These are phyloP conservation scores for Corythaeola cristata DNA, from an alignment of 2,113 vertebrate species.

Conservation along the genomic window DNA sequence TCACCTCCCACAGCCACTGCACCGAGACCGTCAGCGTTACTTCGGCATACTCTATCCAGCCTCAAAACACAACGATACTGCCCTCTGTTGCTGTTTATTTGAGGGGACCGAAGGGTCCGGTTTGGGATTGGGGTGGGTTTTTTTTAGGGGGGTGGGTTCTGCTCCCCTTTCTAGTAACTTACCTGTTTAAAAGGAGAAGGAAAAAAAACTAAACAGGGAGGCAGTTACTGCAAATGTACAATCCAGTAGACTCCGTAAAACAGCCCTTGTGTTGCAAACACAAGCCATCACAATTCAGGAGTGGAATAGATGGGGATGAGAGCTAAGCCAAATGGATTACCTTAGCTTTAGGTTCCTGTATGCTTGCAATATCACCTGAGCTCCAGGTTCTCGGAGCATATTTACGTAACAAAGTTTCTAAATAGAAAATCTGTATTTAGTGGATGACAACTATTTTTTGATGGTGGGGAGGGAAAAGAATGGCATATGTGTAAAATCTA, in stretches of 20 bases:
- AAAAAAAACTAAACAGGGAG: not conserved
- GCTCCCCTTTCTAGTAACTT: constrained; percentile 29
- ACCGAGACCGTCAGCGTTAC: not conserved
- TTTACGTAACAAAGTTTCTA: constrained; percentile 75
- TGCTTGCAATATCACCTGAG: constrained; percentile 69
- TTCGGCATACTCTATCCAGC: constrained; percentile 6
- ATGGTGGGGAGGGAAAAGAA: constrained; percentile 62
- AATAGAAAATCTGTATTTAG: constrained; percentile 78
- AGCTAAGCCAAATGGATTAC: constrained; percentile 78
- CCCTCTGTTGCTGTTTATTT: constrained; percentile 16
- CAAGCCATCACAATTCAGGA: constrained; percentile 67
- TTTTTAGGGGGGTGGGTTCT: not conserved
- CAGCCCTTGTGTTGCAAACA: constrained; percentile 66
- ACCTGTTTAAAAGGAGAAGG: constrained; percentile 24
- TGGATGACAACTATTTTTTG: constrained; percentile 74
- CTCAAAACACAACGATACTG: not conserved
- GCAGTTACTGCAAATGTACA: constrained; percentile 43
- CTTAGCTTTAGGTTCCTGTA: constrained; percentile 76
- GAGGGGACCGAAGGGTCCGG: not conserved
- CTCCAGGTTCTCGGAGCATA: constrained; percentile 69
- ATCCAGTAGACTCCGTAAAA: constrained; percentile 44
- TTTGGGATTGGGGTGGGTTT: not conserved
- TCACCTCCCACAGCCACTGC: not conserved
- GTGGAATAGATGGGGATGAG: constrained; percentile 65
- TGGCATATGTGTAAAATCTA: constrained; percentile 46